phyloP scores from a whole-genome alignment of 2,888 invertebrate genomes.

The Acanthopleura granulata region DNA sequence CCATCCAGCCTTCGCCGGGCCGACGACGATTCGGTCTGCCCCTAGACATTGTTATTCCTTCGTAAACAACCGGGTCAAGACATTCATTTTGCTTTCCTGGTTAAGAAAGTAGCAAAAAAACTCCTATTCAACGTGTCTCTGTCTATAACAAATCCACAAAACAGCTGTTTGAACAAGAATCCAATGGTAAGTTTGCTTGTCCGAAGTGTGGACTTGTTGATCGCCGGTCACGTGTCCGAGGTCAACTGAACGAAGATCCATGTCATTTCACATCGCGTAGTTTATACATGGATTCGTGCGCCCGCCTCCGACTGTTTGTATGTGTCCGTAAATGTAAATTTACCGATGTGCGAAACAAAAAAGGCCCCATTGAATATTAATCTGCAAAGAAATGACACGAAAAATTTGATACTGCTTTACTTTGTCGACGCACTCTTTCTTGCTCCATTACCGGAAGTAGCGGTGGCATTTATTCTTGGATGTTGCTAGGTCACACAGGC shows the following conservation, averaged over 20 bases:
- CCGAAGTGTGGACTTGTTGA: background rate
- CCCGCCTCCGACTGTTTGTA: too few relatives aligned
- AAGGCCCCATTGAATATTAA: too few relatives aligned
- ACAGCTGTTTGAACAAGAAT: background rate
- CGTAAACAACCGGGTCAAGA: too few relatives aligned
- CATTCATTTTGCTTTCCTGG: too few relatives aligned
- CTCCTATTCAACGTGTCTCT: background rate
- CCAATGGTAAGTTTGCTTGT: background rate
- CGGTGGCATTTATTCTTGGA: background rate
- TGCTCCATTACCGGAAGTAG: too few relatives aligned
- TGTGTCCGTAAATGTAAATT: too few relatives aligned
- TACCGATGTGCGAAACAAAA: too few relatives aligned
- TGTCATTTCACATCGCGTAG: background rate
- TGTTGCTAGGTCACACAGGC: background rate
- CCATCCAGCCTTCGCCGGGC: background rate
- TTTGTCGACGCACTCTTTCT: too few relatives aligned
- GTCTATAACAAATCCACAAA: background rate
- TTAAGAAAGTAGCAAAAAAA: background rate
- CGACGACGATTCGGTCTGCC: background rate
- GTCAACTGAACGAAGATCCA: background rate
- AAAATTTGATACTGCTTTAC: too few relatives aligned
- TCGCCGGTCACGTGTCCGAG: background rate
- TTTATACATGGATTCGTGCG: too few relatives aligned
- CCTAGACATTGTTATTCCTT: background rate
- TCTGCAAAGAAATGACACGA: too few relatives aligned